phyloP scores from a whole-genome alignment of 2,888 invertebrate species.

The Lepidocyrtoides sp. region DNA sequence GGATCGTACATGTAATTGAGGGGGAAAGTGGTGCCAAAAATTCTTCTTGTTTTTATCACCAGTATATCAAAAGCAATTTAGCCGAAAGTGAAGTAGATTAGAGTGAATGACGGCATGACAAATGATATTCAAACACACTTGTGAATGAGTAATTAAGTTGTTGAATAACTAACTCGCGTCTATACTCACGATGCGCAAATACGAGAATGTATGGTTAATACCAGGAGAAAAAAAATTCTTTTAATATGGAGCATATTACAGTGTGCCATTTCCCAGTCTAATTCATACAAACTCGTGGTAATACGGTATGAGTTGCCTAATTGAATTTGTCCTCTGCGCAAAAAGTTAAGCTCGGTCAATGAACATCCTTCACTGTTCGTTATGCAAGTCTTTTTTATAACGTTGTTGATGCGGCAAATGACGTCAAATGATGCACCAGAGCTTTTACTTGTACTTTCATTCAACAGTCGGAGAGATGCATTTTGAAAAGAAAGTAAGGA shows the following conservation, averaged over 20 bases:
- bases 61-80: no score
- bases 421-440: neutral
- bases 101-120: neutral
- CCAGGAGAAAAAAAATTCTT: neutral
- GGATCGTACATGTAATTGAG: neutral
- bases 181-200: neutral
- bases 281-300: no score
- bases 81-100: no score
- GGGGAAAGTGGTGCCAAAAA: no score
- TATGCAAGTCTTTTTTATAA: neutral
- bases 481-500: neutral
- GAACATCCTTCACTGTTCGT: slow-evolving; percentile 53
- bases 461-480: neutral
- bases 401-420: neutral
- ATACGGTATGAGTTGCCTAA: slow-evolving; percentile 37
- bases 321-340: slow-evolving; percentile 23
- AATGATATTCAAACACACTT: neutral
- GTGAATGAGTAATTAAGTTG: neutral
- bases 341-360: slow-evolving; percentile 33
- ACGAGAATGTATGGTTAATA: no score
- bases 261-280: no score
- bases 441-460: neutral
- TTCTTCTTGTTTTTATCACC: no score
- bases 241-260: no score
- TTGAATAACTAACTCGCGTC: neutral